Conservation (phyloP, 2,113 vertebrate genomes). For the Orcinus orca region DNA sequence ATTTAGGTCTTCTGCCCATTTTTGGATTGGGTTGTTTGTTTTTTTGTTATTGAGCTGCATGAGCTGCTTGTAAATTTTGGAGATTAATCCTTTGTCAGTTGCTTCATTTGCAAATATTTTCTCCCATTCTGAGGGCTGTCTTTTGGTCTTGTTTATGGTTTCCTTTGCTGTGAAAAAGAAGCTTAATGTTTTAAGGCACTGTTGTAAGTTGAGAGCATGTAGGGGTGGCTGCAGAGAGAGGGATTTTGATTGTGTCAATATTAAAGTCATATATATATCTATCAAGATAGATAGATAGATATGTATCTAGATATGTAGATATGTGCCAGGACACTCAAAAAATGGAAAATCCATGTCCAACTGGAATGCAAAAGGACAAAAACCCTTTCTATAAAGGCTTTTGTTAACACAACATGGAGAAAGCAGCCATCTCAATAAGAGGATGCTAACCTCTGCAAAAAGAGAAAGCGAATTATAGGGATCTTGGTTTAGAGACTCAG, state of each 20-base stretch:
- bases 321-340: neutral
- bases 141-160: no score
- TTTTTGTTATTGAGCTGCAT: no score
- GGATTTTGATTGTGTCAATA: neutral
- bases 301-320: neutral
- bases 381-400: neutral
- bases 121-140: no score
- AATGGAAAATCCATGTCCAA: neutral
- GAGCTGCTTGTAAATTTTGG: no score
- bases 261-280: neutral
- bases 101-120: no score
- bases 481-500: neutral
- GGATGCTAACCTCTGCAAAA: slow-evolving; percentile 29
- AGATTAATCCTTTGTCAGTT: no score
- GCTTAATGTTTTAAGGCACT: neutral
- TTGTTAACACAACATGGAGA: neutral
- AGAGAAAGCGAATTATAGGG: slow-evolving; percentile 21
- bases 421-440: neutral
- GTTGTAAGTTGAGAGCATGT: neutral
- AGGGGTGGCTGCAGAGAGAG: neutral
- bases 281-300: neutral
- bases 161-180: neutral
- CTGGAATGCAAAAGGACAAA: neutral
- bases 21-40: no score
- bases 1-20: no score